Conservation (phyloP, 2,113 vertebrate genomes). For the Cyanistes caeruleus region DNA sequence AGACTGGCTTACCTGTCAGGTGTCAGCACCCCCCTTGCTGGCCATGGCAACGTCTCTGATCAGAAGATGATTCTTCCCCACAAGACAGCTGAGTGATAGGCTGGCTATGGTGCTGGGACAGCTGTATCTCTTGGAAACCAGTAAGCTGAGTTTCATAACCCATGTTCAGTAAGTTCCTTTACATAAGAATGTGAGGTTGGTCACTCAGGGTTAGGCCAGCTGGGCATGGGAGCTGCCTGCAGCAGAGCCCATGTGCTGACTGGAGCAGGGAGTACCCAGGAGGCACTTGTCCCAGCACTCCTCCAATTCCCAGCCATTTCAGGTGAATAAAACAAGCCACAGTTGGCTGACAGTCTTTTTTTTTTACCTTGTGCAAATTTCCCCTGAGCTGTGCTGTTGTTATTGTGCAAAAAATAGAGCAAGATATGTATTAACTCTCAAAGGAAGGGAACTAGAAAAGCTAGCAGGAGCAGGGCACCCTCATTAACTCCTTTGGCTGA, state of each 20-base stretch:
- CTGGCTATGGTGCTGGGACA: background rate
- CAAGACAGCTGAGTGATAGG: background rate
- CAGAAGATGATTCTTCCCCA: background rate
- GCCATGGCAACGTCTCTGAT: background rate
- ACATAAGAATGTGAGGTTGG: background rate
- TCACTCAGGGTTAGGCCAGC: background rate
- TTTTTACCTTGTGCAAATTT: background rate
- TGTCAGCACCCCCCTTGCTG: background rate
- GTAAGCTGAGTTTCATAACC: background rate
- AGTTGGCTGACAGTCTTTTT: background rate
- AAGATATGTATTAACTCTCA: constrained; percentile 28
- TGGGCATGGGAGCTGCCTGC: background rate
- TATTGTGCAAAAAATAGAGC: constrained; percentile 31
- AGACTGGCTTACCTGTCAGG: background rate
- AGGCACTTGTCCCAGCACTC: background rate
- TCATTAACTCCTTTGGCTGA: background rate
- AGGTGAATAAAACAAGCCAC: background rate
- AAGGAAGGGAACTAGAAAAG: constrained; percentile 19
- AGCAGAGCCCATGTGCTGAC: background rate
- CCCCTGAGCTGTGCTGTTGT: background rate
- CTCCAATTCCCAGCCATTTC: background rate
- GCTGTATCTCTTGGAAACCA: background rate
- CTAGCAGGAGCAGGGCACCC: background rate
- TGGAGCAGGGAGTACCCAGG: fast-evolving
- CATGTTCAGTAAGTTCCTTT: background rate